Conservation (phyloP, 1,140 invertebrate genomes). For the Apis florea region DNA sequence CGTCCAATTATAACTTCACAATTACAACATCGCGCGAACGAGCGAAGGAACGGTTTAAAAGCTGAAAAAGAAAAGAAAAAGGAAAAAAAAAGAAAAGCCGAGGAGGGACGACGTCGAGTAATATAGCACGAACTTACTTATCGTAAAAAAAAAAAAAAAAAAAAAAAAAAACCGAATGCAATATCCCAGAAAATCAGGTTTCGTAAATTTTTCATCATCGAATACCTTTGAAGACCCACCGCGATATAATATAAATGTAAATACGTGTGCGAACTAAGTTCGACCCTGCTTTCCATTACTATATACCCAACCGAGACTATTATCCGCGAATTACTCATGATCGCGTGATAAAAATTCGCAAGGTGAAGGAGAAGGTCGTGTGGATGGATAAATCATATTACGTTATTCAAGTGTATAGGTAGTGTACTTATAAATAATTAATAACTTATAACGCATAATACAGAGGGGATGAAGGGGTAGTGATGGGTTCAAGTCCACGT, state of each 20-base stretch:
- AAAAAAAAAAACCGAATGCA: not conserved
- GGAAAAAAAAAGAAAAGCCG: not conserved
- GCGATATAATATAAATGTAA: constrained; percentile 35
- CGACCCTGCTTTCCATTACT: not conserved
- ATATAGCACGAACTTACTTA: not conserved
- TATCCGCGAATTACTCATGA: constrained; percentile 26
- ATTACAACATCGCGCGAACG: not conserved
- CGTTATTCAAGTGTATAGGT: constrained; percentile 6
- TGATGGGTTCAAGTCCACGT: too few species aligned
- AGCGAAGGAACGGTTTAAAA: not conserved
- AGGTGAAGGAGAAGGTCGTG: not conserved
- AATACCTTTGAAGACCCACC: not conserved
- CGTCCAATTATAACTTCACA: not conserved
- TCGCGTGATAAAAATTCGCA: constrained; percentile 12
- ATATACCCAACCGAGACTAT: not conserved
- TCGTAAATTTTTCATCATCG: constrained; percentile 1
- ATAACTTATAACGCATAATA: constrained; percentile 56
- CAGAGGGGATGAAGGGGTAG: not conserved
- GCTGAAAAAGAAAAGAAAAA: not conserved
- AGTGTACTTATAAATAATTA: constrained; percentile 58
- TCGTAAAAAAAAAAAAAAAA: not conserved
- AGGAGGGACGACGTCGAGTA: too few species aligned
- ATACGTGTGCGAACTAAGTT: not conserved
- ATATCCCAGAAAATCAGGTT: constrained; percentile 3
- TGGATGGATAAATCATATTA: constrained; percentile 33